These are phyloP conservation scores for Synanthedon myopaeformis DNA, from an alignment of 2,888 invertebrate genomes.

Conservation along the genomic window DNA sequence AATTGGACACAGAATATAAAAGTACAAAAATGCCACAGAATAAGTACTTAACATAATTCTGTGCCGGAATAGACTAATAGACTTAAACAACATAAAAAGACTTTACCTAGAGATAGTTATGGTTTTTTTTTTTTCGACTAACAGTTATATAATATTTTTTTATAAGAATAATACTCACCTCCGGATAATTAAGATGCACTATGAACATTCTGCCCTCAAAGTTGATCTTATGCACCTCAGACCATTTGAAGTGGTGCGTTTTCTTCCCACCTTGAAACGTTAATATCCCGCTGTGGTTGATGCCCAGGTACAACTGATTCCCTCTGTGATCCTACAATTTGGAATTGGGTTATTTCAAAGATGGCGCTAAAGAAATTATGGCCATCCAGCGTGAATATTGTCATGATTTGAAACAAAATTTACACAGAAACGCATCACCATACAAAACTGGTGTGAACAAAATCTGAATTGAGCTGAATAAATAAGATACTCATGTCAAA, in stretches of 20 bases:
- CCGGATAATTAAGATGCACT: conserved; percentile 91
- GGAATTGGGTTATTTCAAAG: too few species aligned
- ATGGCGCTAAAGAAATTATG: conserved; percentile 2
- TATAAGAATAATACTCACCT: conserved; percentile 71
- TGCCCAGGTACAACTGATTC: conserved; percentile 91
- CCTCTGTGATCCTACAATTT: conserved; percentile 87
- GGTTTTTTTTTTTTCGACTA: too few species aligned
- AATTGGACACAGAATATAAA: too few species aligned
- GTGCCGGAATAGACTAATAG: too few species aligned
- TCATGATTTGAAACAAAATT: not conserved
- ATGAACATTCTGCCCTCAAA: conserved; percentile 99
- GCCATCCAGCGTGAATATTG: not conserved
- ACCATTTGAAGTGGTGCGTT: conserved; percentile 96
- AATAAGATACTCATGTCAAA: too few species aligned
- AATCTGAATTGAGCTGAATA: too few species aligned
- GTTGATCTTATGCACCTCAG: conserved; percentile 94
- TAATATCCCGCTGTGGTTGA: conserved; percentile 94
- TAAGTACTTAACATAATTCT: too few species aligned
- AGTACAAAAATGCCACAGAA: too few species aligned
- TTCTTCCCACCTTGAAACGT: conserved; percentile 94
- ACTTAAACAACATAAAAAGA: too few species aligned
- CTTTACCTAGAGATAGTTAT: too few species aligned
- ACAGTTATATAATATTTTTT: too few species aligned
- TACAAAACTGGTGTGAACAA: too few species aligned
- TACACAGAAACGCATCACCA: not conserved